Evolutionary conservation across 1,140 invertebrate genomes (phyloP).

Genomic region (Drosophila fuyamai): DNA sequence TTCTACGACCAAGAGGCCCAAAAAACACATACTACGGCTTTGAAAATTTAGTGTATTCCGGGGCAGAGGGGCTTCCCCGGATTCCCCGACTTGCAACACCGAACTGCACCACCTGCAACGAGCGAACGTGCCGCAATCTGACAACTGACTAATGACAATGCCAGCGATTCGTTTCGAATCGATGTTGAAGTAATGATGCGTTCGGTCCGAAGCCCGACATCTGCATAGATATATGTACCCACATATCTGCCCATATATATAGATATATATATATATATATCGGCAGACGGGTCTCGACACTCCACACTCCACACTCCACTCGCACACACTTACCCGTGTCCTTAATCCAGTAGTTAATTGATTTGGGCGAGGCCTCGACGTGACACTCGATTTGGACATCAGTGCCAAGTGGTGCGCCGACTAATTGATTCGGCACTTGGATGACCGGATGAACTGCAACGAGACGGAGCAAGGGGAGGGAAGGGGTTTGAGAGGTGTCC

Average conservation of each 20-base stretch:
- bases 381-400: slow-evolving; percentile 95
- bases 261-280: slow-evolving; percentile 6
- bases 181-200: slow-evolving; percentile 76
- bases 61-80: background rate
- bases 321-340: slow-evolving; percentile 88
- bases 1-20: background rate
- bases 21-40: background rate
- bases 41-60: background rate
- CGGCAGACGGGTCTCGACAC: slow-evolving; percentile 17
- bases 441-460: slow-evolving; percentile 94
- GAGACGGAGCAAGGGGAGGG: slow-evolving; percentile 20
- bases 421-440: slow-evolving; percentile 94
- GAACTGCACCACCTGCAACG: slow-evolving; percentile 17
- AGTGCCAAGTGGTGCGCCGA: slow-evolving; percentile 93
- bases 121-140: slow-evolving; percentile 56
- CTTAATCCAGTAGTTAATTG: slow-evolving; percentile 95
- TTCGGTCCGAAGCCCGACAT: slow-evolving; percentile 49
- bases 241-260: background rate
- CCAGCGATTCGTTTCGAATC: slow-evolving; percentile 62
- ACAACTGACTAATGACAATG: slow-evolving; percentile 75
- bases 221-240: slow-evolving; percentile 42
- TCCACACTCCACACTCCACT: background rate
- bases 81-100: background rate
- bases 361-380: slow-evolving; percentile 94
- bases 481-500: slow-evolving; percentile 6